Evolutionary conservation across 2,888 invertebrate species (phyloP).

Genomic region (Perizoma flavofasciatum): DNA sequence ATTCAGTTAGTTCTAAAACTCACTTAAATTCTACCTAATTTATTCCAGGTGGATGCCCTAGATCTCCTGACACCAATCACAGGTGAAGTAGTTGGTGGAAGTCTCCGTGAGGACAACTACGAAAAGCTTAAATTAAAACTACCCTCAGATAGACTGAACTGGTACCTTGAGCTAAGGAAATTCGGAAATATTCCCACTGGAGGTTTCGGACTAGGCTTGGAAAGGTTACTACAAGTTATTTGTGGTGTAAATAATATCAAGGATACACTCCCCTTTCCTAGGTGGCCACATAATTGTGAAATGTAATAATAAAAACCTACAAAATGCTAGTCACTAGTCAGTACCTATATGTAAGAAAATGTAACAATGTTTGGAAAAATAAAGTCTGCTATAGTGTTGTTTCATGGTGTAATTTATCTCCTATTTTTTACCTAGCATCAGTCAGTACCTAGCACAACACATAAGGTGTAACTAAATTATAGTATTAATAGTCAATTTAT

Average conservation of each 20-base stretch:
- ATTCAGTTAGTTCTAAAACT: too few relatives aligned
- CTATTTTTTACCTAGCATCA: too few relatives aligned
- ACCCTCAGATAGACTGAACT: constrained; percentile 85
- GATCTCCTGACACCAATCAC: constrained; percentile 95
- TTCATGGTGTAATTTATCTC: too few relatives aligned
- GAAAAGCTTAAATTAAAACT: constrained; percentile 85
- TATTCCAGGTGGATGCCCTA: constrained; percentile 88
- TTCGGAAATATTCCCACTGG: constrained; percentile 95
- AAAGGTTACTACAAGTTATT: constrained; percentile 93
- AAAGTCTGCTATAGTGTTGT: too few relatives aligned
- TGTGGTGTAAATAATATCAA: constrained; percentile 94
- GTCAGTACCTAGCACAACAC: too few relatives aligned
- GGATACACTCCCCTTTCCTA: constrained; percentile 97
- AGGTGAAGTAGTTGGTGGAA: constrained; percentile 98
- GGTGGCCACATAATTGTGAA: constrained; percentile 95
- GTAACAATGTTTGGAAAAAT: too few relatives aligned
- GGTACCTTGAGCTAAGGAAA: constrained; percentile 96
- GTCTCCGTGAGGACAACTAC: constrained; percentile 93
- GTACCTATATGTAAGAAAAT: too few relatives aligned
- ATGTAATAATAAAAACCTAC: constrained; percentile 67
- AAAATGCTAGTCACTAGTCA: too few relatives aligned
- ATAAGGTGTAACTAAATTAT: too few relatives aligned
- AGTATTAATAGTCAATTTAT: too few relatives aligned
- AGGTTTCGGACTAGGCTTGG: constrained; percentile 98
- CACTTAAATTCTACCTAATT: constrained; percentile 10